phyloP scores from a whole-genome alignment of 2,888 invertebrate genomes.

The Meteorus cinctellus region DNA sequence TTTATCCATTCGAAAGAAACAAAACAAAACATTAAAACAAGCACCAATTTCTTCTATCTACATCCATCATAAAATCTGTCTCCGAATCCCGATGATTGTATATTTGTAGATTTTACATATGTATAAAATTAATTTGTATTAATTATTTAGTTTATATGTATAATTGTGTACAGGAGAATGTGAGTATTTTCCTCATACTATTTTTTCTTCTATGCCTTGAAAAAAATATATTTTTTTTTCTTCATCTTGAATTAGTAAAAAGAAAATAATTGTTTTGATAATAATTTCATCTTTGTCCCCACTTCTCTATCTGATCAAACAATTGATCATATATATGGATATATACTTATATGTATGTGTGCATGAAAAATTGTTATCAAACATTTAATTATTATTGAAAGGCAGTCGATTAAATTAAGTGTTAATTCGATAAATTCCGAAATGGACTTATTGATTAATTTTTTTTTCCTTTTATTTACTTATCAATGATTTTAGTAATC shows the following conservation, averaged over 20 bases:
- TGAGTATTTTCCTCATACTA: too few species aligned
- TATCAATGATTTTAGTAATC: constrained; percentile 60
- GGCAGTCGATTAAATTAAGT: neutral
- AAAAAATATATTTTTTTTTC: constrained; percentile 26
- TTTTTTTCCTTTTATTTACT: constrained; percentile 39
- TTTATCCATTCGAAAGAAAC: neutral
- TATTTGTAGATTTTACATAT: constrained; percentile 40
- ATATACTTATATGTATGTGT: neutral
- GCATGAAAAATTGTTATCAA: neutral
- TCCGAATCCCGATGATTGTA: constrained; percentile 39
- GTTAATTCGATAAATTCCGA: constrained; percentile 14
- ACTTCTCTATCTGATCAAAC: neutral
- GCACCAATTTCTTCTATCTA: neutral
- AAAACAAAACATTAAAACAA: neutral
- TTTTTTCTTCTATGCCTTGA: constrained; percentile 13
- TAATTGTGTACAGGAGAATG: constrained; percentile 9
- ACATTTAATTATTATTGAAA: neutral
- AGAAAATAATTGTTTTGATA: neutral
- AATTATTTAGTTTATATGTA: constrained; percentile 30
- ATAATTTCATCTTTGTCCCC: neutral
- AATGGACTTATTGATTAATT: constrained; percentile 5
- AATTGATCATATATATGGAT: neutral
- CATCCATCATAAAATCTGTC: neutral
- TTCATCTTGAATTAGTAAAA: neutral
- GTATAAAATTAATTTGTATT: constrained; percentile 38